Conservation (phyloP, 2,797 vertebrate genomes). For the Poeciliopsis presidionis region DNA sequence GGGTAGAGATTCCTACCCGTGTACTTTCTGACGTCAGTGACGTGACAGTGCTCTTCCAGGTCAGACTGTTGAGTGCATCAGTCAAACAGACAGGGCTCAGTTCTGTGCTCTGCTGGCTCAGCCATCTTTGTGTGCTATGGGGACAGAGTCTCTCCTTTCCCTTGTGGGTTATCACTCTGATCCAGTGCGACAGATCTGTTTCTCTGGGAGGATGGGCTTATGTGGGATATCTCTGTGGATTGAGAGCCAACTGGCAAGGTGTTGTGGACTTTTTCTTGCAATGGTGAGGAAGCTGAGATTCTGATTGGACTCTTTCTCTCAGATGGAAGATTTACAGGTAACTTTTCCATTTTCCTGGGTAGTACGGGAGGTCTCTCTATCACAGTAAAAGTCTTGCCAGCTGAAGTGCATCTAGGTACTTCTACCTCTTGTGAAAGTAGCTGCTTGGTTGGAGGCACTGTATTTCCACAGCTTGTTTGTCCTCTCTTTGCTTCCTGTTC, state of each 20-base stretch:
- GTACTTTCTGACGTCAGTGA: neutral
- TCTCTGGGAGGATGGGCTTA: slow-evolving; percentile 19
- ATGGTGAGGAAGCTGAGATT: slow-evolving; percentile 29
- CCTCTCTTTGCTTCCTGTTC: slow-evolving; percentile 33
- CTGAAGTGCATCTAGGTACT: slow-evolving; percentile 6
- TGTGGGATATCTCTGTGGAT: slow-evolving; percentile 13
- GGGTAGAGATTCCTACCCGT: neutral
- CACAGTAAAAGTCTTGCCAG: slow-evolving; percentile 10
- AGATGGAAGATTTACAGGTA: slow-evolving; percentile 13
- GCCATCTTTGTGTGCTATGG: slow-evolving; percentile 72
- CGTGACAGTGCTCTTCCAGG: neutral
- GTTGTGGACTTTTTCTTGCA: slow-evolving; percentile 37
- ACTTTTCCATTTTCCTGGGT: slow-evolving; percentile 20
- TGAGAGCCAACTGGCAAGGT: slow-evolving; percentile 17
- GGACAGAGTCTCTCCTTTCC: slow-evolving; percentile 44
- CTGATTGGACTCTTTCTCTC: slow-evolving; percentile 35
- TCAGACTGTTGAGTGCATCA: slow-evolving; percentile 55
- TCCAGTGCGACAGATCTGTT: slow-evolving; percentile 40
- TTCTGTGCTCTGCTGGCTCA: slow-evolving; percentile 83
- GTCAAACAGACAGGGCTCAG: slow-evolving; percentile 61
- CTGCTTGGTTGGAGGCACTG: slow-evolving; percentile 31
- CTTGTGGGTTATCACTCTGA: slow-evolving; percentile 53
- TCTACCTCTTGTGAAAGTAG: slow-evolving; percentile 17
- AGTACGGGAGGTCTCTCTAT: slow-evolving; percentile 23
- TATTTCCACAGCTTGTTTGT: slow-evolving; percentile 23